Percentiles rank a stretch among this genome's conserved stretches.
These are phyloP conservation scores for Pseudotriccus pelzelni DNA, from an alignment of 2,797 vertebrate species.

Conservation along the genomic window DNA sequence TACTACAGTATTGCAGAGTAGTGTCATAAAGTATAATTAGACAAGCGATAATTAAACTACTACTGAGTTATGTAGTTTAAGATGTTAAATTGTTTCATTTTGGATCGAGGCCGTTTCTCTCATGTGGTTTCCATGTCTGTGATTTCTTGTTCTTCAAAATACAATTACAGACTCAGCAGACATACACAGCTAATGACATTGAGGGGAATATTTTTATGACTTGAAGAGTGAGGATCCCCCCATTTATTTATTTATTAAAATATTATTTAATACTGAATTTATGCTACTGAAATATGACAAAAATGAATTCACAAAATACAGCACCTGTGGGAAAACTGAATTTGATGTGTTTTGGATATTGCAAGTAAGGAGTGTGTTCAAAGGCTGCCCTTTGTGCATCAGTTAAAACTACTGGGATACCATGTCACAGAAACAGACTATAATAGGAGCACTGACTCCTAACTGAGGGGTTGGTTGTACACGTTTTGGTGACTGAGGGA, in stretches of 20 bases:
- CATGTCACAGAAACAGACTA: fast-evolving
- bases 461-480: fast-evolving
- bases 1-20: neutral
- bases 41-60: slow-evolving; percentile 39
- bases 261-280: neutral
- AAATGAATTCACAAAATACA: neutral
- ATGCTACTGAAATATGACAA: neutral
- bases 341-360: neutral
- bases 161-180: neutral
- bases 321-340: neutral
- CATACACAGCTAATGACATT: neutral
- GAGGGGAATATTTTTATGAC: slow-evolving; percentile 31
- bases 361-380: neutral
- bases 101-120: slow-evolving; percentile 53
- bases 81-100: slow-evolving; percentile 29
- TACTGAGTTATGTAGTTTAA: slow-evolving; percentile 1
- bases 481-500: neutral
- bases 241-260: neutral
- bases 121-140: slow-evolving; percentile 31
- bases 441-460: neutral
- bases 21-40: slow-evolving; percentile 7
- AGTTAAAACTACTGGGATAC: neutral
- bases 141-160: slow-evolving; percentile 26
- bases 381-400: neutral
- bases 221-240: neutral